Evolutionary conservation across 2,113 vertebrate species (phyloP), one percentile per base, ranked within the genome.

Genomic region (Nibea albiflora): DNA sequence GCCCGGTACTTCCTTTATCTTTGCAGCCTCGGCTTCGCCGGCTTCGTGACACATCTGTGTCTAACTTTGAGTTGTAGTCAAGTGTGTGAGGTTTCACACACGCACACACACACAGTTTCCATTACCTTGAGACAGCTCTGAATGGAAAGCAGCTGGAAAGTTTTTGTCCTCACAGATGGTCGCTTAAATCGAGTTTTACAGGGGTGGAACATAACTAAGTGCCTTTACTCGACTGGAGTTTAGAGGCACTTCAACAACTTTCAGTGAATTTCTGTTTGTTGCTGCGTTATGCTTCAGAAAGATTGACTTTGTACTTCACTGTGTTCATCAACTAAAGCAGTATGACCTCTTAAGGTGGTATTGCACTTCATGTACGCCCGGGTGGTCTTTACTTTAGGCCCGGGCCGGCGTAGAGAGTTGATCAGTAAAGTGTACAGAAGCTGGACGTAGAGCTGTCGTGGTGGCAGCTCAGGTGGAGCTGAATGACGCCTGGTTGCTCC

Each of bases 11-110:
- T 80, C 49, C 42, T 75, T 6, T 1, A 3, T 75, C 4, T 63
- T 54, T 65, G 39, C 57, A 20, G 52, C 62, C 19, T 70, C 22
- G 26, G 47, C 11, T 12, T 22, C 35, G 22, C 74, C 5, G 11
- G 20, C 24, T 26, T 26, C 2, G 1, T 47, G 58, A 26, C 46
- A 60, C 68, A 39, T 73, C 16, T 46, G 35, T 53, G 74, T 66
- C 19, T 73, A 42, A 50, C 14, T 78, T 28, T 82, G 68, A 76
- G 66, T 56, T 78, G 14, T 46, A 57, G 44, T 62, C 35, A 6
- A 39, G 35, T 39, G 35, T 39, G 35, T 44, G 17, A 81, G 31
- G 22, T 22, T 42, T 10, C 26, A 42, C 49, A 65, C 31, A 44
- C 53, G 39, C 28, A 62, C 67, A 28, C 63, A 62, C 20, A 42